A percentile compares a stretch with the other conserved stretches of the same genome.
Evolutionary conservation across 2,888 invertebrate species (phyloP).

Genomic region (Acanthosepion esculentum): DNA sequence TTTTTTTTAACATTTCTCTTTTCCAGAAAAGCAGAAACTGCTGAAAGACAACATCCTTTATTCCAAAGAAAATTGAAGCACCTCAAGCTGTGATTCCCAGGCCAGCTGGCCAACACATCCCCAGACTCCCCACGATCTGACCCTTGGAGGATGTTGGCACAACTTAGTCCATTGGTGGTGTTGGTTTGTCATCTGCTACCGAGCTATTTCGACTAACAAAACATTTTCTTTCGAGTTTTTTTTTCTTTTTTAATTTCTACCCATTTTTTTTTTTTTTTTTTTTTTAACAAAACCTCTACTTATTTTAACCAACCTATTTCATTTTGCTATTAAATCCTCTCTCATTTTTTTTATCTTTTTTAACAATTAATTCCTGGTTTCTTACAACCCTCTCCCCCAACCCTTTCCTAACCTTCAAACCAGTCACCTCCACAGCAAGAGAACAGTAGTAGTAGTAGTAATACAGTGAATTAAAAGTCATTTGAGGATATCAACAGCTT

Average conservation of each 20-base stretch:
- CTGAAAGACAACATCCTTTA: slow-evolving; percentile 43
- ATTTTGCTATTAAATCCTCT: neutral
- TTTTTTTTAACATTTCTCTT: neutral
- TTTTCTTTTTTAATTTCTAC: neutral
- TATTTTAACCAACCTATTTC: no score
- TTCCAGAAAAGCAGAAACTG: slow-evolving; percentile 41
- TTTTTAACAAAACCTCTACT: no score
- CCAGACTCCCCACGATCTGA: neutral
- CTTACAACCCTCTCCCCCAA: neutral
- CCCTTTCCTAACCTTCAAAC: neutral
- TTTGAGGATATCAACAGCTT: no score
- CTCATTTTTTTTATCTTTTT: neutral
- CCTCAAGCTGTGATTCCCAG: slow-evolving; percentile 10
- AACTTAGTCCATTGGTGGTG: slow-evolving; percentile 33
- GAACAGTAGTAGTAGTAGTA: slow-evolving; percentile 33
- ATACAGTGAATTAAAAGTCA: neutral
- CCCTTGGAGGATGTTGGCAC: slow-evolving; percentile 17
- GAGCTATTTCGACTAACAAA: slow-evolving; percentile 22
- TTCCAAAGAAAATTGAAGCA: slow-evolving; percentile 39
- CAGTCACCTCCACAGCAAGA: slow-evolving; percentile 20
- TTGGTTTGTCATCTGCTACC: slow-evolving; percentile 33
- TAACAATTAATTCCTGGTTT: neutral
- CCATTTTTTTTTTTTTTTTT: neutral
- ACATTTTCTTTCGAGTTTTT: neutral
- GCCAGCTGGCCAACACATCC: slow-evolving; percentile 12